Conservation (phyloP, 2,888 invertebrate species). For the Keiferia lycopersicella region DNA sequence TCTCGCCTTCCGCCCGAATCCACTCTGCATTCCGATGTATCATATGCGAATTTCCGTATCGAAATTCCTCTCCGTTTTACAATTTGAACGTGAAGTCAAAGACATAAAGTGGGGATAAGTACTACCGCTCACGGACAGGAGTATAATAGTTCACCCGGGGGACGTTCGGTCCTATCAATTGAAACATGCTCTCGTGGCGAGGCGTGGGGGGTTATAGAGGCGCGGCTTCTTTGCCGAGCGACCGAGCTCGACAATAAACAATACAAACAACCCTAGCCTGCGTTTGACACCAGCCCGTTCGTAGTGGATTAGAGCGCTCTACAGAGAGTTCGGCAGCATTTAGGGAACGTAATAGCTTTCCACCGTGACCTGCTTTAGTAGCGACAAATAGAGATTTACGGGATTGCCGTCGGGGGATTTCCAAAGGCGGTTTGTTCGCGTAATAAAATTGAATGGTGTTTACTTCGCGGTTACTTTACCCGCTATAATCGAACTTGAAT, state of each 20-base stretch:
- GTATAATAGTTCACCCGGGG: constrained; percentile 59
- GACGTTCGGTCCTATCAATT: constrained; percentile 67
- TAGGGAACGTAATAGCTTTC: constrained; percentile 79
- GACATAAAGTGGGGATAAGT: constrained; percentile 60
- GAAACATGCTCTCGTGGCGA: constrained; percentile 57
- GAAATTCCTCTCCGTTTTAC: not conserved
- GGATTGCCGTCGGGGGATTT: constrained; percentile 68
- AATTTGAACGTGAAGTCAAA: constrained; percentile 47
- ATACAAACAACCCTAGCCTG: constrained; percentile 79
- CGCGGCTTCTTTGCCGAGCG: constrained; percentile 70
- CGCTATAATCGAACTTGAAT: constrained; percentile 37
- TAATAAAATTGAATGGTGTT: constrained; percentile 76
- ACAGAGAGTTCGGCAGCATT: constrained; percentile 78
- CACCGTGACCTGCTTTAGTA: constrained; percentile 80
- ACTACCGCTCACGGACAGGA: constrained; percentile 51
- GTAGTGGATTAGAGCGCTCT: constrained; percentile 78
- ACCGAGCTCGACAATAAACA: constrained; percentile 75
- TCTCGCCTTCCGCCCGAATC: constrained; percentile 30
- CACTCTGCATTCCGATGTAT: constrained; percentile 18
- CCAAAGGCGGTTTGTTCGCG: constrained; percentile 60
- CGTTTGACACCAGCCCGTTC: constrained; percentile 80
- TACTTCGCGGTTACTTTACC: constrained; percentile 63
- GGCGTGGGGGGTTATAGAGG: constrained; percentile 44
- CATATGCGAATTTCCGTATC: constrained; percentile 13
- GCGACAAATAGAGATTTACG: constrained; percentile 81